These are phyloP conservation scores for Drosophila jambulina DNA, from an alignment of 1,140 invertebrate genomes.

Conservation along the genomic window DNA sequence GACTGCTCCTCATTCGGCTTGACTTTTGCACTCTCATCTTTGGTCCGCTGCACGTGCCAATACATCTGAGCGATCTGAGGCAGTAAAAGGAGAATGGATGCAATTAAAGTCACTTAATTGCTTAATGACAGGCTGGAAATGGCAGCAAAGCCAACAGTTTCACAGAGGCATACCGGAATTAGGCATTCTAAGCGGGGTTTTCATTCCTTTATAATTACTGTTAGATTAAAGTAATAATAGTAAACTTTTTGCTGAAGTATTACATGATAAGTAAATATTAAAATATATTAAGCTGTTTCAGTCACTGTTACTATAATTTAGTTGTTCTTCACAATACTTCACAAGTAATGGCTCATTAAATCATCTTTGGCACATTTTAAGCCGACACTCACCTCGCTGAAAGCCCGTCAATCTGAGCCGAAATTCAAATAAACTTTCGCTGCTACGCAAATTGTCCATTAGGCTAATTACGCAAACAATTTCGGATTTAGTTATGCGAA, in stretches of 20 bases:
- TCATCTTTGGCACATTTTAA: constrained; percentile 7
- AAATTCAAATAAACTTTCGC: constrained; percentile 17
- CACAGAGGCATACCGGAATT: not conserved
- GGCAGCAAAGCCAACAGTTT: not conserved
- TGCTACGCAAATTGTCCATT: constrained; percentile 60
- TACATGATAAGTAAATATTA: not conserved
- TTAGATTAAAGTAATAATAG: constrained; percentile 2
- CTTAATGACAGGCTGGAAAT: constrained; percentile 11
- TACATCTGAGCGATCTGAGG: constrained; percentile 1
- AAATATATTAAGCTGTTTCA: not conserved
- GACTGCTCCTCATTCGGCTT: constrained; percentile 60
- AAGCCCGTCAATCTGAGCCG: not conserved
- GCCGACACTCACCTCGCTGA: not conserved
- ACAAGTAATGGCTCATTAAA: not conserved
- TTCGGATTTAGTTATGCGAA: constrained; percentile 26
- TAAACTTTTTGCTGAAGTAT: not conserved
- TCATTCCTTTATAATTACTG: constrained; percentile 1
- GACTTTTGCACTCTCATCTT: constrained; percentile 82
- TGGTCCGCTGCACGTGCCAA: constrained; percentile 63
- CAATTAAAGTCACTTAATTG: constrained; percentile 21
- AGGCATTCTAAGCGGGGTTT: not conserved
- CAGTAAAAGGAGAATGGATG: constrained; percentile 20
- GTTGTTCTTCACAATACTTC: no score
- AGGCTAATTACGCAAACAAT: constrained; percentile 69
- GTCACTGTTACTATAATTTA: not conserved